Evolutionary conservation across 2,888 invertebrate genomes (phyloP).

Genomic region (Bimastos eiseni): DNA sequence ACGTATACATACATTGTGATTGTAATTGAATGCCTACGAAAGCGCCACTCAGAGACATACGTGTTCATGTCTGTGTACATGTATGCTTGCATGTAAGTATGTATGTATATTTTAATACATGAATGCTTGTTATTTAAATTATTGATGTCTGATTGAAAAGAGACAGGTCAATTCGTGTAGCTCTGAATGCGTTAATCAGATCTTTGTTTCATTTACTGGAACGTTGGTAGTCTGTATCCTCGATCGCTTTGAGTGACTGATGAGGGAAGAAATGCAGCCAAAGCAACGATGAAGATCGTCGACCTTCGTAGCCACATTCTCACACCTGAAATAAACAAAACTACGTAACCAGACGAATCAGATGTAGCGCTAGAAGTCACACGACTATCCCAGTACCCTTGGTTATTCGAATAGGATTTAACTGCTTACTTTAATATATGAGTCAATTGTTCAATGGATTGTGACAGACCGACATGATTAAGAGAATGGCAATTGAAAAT

Average conservation of each 20-base stretch:
- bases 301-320: background rate
- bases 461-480: no score
- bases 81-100: no score
- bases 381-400: background rate
- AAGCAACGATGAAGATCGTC: background rate
- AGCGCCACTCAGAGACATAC: no score
- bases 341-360: background rate
- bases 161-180: background rate
- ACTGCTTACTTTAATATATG: no score
- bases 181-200: background rate
- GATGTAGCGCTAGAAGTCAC: background rate
- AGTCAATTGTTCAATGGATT: no score
- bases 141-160: background rate
- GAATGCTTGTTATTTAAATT: background rate
- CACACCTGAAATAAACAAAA: background rate
- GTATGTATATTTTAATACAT: background rate
- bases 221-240: conserved; percentile 34
- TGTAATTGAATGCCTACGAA: no score
- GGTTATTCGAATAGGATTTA: no score
- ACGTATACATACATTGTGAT: background rate
- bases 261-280: background rate
- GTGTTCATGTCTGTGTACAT: no score
- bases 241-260: background rate
- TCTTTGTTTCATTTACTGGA: conserved; percentile 28
- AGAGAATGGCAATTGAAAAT: no score